Percentiles rank a stretch among this genome's conserved stretches.
phyloP scores from a whole-genome alignment of 2,888 invertebrate genomes.

The Caradrina kadenii region DNA sequence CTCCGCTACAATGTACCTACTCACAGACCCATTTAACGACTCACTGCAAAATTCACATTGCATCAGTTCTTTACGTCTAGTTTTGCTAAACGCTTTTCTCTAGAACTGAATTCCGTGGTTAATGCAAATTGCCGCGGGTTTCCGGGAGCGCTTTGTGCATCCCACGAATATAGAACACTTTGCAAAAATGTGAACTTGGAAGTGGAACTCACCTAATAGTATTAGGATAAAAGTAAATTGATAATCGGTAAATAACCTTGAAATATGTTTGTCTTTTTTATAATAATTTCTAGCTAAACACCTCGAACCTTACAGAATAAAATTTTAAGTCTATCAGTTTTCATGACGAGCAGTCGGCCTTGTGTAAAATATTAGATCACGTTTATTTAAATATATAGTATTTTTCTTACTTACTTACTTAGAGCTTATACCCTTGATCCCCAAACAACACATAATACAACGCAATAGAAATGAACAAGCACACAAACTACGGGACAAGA shows the following conservation, averaged over 20 bases:
- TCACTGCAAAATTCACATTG: slow-evolving; percentile 62
- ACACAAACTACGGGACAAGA: slow-evolving; percentile 24
- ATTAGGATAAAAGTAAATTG: slow-evolving; percentile 17
- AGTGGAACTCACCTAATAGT: slow-evolving; percentile 9
- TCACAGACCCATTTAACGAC: slow-evolving; percentile 52
- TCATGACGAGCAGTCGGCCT: neutral
- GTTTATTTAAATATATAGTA: neutral
- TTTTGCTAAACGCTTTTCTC: slow-evolving; percentile 54
- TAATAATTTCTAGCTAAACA: neutral
- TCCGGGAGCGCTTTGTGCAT: slow-evolving; percentile 49
- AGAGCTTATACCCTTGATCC: neutral
- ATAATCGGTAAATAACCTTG: slow-evolving; percentile 6
- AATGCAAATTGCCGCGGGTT: slow-evolving; percentile 57
- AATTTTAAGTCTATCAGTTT: neutral
- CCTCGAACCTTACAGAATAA: neutral
- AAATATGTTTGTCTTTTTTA: neutral
- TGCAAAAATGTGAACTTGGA: slow-evolving; percentile 36
- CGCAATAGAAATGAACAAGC: slow-evolving; percentile 21
- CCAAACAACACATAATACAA: neutral
- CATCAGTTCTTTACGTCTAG: slow-evolving; percentile 50
- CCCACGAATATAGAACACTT: slow-evolving; percentile 24
- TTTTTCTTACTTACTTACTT: neutral
- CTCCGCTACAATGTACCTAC: slow-evolving; percentile 40
- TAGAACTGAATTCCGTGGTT: slow-evolving; percentile 59
- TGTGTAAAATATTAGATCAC: neutral